Base-by-base conservation (phyloP, 2,888 invertebrate genomes). In the Drosophila testacea region DNA sequence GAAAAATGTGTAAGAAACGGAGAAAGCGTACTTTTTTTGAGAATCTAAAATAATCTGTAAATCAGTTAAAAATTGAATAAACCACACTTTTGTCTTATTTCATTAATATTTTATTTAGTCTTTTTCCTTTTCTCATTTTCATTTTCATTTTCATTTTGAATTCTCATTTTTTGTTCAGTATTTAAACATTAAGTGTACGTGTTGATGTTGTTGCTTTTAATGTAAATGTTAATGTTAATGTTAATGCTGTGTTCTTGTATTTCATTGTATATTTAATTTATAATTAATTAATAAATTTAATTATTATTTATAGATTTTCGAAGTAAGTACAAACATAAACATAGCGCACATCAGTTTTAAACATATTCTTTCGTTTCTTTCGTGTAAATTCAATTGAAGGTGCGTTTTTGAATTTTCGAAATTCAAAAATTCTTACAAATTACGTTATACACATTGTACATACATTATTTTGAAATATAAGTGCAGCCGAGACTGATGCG, bases 231-330 rank as follows among this genome's bases (percentile, higher is more conserved):
- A 47, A 57, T 76, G 69, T 74, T 72, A 64, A 59, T 82, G 81
- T 70, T 78, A 50, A 44, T 77, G 66, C 60, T 62, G 68, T 78
- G 65, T 77, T 73, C 51, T 74, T 80, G 80, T 80, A 73, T 69
- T 66, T 73, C 71, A 59, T 79, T 83, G 86, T 86, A 77, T 77
- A 76, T 76, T 76, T 76, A 69, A 69, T 77, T 76, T 77, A 86
- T 83, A 83, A 77, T 86, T 81, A 82, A 79, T 83, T 77, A 83
- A 83, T 83, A 86, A 83, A 86, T 77, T 79, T 86, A 83, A 78
- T 76, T 85, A 81, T 62, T 30, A 42, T 67, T 72, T 42, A 69
- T 85, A 70, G 76, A 68, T 61, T 84, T 76, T 47, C 71, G 6
- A 66, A 82, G 59, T 71, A 69, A 84, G 67, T 82, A 82, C 76